A percentile compares a stretch with the other conserved stretches of the same genome.
Conservation (phyloP, 2,888 invertebrate species). For the Aspidapion aeneum region DNA sequence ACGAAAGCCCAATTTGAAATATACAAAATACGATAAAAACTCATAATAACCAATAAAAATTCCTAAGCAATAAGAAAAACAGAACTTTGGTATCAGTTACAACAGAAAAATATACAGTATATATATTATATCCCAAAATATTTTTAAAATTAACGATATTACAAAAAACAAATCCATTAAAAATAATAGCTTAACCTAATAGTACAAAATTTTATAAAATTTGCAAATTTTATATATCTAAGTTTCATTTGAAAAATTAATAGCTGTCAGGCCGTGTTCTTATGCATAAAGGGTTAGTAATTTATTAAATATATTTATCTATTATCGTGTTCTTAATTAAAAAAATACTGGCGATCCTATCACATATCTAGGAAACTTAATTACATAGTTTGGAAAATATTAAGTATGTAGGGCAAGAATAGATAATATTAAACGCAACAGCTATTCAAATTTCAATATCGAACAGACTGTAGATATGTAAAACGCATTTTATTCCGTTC, state of each 20-base stretch:
- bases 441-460: neutral
- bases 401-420: neutral
- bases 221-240: neutral
- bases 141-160: neutral
- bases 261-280: neutral
- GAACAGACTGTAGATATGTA: neutral
- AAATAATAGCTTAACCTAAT: neutral
- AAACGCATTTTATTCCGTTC: neutral
- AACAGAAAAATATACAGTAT: slow-evolving; percentile 43
- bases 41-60: slow-evolving; percentile 46
- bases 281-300: too few species aligned
- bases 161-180: neutral
- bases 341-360: neutral
- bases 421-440: too few species aligned
- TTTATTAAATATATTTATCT: too few species aligned
- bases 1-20: slow-evolving; percentile 45
- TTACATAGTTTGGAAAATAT: too few species aligned
- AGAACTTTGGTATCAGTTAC: slow-evolving; percentile 53
- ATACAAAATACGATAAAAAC: slow-evolving; percentile 40
- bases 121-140: slow-evolving; percentile 24
- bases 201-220: neutral
- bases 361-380: neutral
- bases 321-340: too few species aligned
- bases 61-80: slow-evolving; percentile 42
- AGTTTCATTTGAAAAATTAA: neutral